Base-by-base conservation (phyloP, 2,888 invertebrate genomes). In the Pyrrhosoma nymphula region DNA sequence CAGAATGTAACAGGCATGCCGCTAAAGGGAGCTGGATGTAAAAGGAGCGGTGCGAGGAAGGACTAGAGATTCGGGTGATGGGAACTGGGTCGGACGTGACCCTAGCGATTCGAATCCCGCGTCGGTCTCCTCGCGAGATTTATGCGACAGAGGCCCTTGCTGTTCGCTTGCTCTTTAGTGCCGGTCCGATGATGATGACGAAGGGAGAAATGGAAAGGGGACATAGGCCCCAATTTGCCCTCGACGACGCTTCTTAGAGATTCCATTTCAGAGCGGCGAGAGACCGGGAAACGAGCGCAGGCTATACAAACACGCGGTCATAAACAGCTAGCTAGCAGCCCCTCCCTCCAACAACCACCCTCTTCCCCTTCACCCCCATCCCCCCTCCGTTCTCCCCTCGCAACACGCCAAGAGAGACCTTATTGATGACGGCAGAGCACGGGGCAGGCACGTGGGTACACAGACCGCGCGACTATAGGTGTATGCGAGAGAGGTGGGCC, bases 51-150 rank as follows among this genome's bases (percentile, higher is more conserved):
- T 26, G n/a, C 26, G 8, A 47, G 47, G 8, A 47, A 47, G 47
- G 47, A 47, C 47, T n/a, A 47, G 69, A 12, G 26, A 69, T 69
- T 69, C 8, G 47, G 47, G 2, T 8, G 47, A 47, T 47, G 47
- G 69, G 69, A 69, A 69, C 69, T 69, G 69, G 69, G 69, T 69
- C 69, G 69, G 69, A 69, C 69, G 69, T 69, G 69, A 69, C 69
- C n/a, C 69, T 26, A 69, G 69, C 12, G 69, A 69, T 26, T 69
- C 69, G 26, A n/a, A 69, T 69, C 69, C 69, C 69, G 26, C 69
- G 26, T n/a, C 47, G 47, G 47, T 47, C 69, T 8, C 69, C 26
- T n/a, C 69, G 10, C 23, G 69, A 69, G 69, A 69, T 69, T 60
- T 60, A 60, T 20, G 60, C 60, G 60, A 60, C 18, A 60, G 20